Evolutionary conservation across 2,113 vertebrate genomes (phyloP), one percentile per base, ranked within the genome.

Genomic region (Siphamia tubifer): DNA sequence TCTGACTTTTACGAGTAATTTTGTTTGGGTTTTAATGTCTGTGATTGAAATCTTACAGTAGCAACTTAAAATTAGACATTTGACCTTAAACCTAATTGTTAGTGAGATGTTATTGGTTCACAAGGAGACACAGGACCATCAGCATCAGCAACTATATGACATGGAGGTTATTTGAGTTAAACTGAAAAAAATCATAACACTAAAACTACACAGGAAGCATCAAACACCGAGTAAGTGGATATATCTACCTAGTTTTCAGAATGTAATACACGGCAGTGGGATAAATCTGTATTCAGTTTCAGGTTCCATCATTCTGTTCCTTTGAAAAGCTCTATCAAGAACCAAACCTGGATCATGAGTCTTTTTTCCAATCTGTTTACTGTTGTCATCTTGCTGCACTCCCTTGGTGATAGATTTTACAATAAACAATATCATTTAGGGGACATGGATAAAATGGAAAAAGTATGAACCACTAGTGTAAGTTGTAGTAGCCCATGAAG

Each of bases 151-250:
- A 38, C 19, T 54, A 30, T 27, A 25, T 39, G 30, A 28, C 13
- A 53, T 63, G 32, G 42, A 40, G 21, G 16, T 71, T 40, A 42
- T 27, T 30, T 15, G 13, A 11, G 44, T 10, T 56, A 12, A 32
- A 61, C 43, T 61, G 8, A 20, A 53, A 40, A 40, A 8, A 21
- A 60, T 23, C 25, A 15, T 15, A 83, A 80, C 67, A 71, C 68
- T 77, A 79, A 79, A 19, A 62, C 30, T 64, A n/a, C n/a, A n/a
- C n/a, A n/a, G n/a, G n/a, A n/a, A n/a, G n/a, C n/a, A n/a, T n/a
- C n/a, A n/a, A n/a, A n/a, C n/a, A n/a, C n/a, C n/a, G n/a, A n/a
- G n/a, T n/a, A n/a, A n/a, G n/a, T n/a, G n/a, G n/a, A n/a, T n/a
- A n/a, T n/a, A n/a, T n/a, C n/a, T n/a, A n/a, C n/a, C n/a, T n/a